Conservation (phyloP, 2,888 invertebrate species). For the Diarsia mendica region DNA sequence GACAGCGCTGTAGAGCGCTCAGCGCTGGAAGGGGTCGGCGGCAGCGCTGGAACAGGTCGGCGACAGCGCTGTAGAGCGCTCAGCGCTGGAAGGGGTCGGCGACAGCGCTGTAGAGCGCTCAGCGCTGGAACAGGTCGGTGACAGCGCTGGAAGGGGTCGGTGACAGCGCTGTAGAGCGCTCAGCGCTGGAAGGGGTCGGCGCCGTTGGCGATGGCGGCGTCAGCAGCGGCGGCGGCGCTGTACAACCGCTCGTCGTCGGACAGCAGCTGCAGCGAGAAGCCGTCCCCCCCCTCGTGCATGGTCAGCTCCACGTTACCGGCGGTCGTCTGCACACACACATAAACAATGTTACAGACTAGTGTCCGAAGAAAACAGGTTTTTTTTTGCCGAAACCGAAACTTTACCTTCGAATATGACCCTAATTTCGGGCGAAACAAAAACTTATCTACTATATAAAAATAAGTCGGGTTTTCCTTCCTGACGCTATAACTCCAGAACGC, state of each 20-base stretch:
- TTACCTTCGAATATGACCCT: too few species aligned
- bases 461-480: too few species aligned
- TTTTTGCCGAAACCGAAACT: too few species aligned
- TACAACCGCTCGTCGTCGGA: slow-evolving; percentile 70
- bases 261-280: slow-evolving; percentile 76
- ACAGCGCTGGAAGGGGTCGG: too few species aligned
- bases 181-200: slow-evolving; percentile 11
- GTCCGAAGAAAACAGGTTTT: background rate
- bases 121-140: background rate
- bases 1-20: background rate
- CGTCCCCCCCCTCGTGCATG: too few species aligned
- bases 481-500: too few species aligned
- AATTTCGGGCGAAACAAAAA: too few species aligned
- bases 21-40: background rate
- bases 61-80: too few species aligned
- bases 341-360: background rate
- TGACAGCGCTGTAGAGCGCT: slow-evolving; percentile 67
- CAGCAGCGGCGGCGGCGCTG: slow-evolving; percentile 65
- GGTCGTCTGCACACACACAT: slow-evolving; percentile 40
- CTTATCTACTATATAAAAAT: too few species aligned
- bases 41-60: too few species aligned
- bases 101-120: background rate
- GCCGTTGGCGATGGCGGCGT: slow-evolving; percentile 53
- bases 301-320: background rate
- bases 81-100: background rate